phyloP scores from a whole-genome alignment of 2,113 vertebrate genomes.

The Hippocampus guttulatus region DNA sequence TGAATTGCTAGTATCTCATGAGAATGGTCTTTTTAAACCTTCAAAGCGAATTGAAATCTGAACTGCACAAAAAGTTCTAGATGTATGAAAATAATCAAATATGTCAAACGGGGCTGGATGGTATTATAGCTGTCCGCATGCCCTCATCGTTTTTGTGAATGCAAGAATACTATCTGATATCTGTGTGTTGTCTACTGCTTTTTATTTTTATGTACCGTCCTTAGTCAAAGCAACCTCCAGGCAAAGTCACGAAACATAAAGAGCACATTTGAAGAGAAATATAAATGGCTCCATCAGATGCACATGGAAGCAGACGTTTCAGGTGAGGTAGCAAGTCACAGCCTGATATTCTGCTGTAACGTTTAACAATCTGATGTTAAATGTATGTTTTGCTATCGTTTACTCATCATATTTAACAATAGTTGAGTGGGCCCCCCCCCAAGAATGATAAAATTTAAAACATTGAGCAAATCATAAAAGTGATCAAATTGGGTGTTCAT shows the following conservation, averaged over 20 bases:
- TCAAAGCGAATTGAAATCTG: neutral
- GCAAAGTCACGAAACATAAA: conserved; percentile 33
- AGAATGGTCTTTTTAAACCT: conserved; percentile 21
- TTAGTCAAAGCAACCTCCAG: conserved; percentile 32
- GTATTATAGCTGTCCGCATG: neutral
- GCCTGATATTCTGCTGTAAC: neutral
- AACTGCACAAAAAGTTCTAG: conserved; percentile 8
- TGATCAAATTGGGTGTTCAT: neutral
- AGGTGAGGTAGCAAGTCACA: conserved; percentile 55
- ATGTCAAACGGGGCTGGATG: conserved; percentile 14
- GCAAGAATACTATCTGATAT: neutral
- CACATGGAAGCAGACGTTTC: conserved; percentile 74
- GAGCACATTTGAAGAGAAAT: conserved; percentile 59
- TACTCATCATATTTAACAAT: neutral
- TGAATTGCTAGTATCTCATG: conserved; percentile 51
- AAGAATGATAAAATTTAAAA: too few relatives aligned
- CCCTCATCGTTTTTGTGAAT: neutral
- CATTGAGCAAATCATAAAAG: too few relatives aligned
- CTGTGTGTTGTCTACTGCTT: conserved; percentile 11
- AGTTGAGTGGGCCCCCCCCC: too few relatives aligned
- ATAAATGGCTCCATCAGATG: conserved; percentile 63
- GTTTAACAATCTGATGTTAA: neutral
- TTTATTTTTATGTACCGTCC: neutral
- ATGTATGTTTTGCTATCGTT: neutral
- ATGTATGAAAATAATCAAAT: conserved; percentile 23